These are phyloP conservation scores for Odiellus spinosus DNA, from an alignment of 2,888 invertebrate species.

Conservation along the genomic window DNA sequence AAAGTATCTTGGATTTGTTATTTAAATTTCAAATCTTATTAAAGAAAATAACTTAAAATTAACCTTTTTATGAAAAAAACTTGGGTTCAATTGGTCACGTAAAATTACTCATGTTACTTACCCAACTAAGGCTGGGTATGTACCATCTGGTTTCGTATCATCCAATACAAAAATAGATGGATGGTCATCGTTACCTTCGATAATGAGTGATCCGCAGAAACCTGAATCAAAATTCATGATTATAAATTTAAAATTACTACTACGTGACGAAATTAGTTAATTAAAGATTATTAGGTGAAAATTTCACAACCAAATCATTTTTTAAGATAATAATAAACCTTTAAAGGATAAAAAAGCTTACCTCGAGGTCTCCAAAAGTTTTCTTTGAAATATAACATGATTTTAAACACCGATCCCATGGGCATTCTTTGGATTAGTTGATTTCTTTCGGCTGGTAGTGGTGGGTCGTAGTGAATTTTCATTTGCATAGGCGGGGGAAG, in stretches of 20 bases:
- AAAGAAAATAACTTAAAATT: too few relatives aligned
- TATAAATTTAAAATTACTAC: neutral
- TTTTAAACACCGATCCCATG: constrained; percentile 33
- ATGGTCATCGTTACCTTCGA: constrained; percentile 19
- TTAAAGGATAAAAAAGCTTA: too few relatives aligned
- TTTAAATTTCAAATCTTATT: too few relatives aligned
- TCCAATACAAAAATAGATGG: constrained; percentile 26
- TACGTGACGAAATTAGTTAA: neutral
- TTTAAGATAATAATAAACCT: neutral
- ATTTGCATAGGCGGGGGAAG: constrained; percentile 27
- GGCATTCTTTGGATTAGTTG: constrained; percentile 29
- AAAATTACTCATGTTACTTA: constrained; percentile 20
- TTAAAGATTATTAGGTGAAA: too few relatives aligned
- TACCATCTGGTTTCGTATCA: constrained; percentile 27
- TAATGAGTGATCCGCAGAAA: constrained; percentile 25
- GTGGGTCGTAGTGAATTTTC: constrained; percentile 29
- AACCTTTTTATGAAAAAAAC: too few relatives aligned
- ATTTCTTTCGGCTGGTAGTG: constrained; percentile 26
- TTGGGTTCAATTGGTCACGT: neutral
- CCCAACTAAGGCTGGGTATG: constrained; percentile 28
- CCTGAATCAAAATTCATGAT: too few relatives aligned
- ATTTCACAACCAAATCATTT: neutral
- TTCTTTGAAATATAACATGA: constrained; percentile 30
- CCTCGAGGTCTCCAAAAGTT: constrained; percentile 33
- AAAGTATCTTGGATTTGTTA: too few relatives aligned